phyloP scores from a whole-genome alignment of 1,140 invertebrate species.

The Sarcophaga peregrina region DNA sequence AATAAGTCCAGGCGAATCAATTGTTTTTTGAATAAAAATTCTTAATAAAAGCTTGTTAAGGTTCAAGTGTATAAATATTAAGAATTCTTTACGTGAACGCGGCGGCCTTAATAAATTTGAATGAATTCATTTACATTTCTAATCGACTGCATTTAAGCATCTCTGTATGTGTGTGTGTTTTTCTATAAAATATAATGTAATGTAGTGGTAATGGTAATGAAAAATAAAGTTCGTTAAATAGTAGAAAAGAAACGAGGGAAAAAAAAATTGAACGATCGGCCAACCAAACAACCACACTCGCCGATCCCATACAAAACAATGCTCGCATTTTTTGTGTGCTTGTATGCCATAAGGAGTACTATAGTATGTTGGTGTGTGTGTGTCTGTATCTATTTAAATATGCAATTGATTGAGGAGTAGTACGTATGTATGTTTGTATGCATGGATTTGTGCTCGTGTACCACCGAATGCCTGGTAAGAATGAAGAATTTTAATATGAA shows the following conservation, averaged over 20 bases:
- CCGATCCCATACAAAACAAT: not conserved
- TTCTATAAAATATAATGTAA: not conserved
- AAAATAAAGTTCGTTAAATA: conserved; percentile 35
- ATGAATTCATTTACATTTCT: not conserved
- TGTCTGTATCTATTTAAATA: not conserved
- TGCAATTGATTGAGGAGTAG: not conserved
- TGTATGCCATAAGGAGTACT: not conserved
- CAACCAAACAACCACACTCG: not conserved
- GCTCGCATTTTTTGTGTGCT: too few species aligned
- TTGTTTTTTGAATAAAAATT: too few species aligned
- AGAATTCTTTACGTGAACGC: too few species aligned
- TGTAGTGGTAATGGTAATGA: conserved; percentile 29
- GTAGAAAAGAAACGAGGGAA: not conserved
- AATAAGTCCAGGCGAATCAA: too few species aligned
- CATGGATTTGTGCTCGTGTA: not conserved
- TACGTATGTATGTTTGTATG: not conserved
- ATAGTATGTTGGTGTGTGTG: not conserved
- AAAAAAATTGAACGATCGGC: not conserved
- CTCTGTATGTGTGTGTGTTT: too few species aligned
- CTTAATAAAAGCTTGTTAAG: too few species aligned
- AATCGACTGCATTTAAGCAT: not conserved
- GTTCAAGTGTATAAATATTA: too few species aligned
- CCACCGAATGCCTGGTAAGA: not conserved
- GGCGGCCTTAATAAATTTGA: too few species aligned
- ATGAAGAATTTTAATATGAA: conserved; percentile 35